Base-by-base conservation (phyloP, 2,888 invertebrate genomes). In the Thumatha senex region DNA sequence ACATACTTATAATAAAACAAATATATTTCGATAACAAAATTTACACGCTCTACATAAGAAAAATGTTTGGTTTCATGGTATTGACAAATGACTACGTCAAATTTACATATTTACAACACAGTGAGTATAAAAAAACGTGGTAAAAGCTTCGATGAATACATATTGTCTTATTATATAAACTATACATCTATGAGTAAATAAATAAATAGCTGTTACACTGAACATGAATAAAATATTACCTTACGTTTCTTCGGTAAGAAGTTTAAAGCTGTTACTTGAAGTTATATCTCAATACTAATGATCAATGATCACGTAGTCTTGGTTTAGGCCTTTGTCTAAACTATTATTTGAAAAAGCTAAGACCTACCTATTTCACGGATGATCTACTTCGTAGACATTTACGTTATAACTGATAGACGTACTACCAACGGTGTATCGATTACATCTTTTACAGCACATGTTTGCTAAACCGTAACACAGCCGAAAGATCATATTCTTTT, bases 101-200 rank as follows among this genome's bases (percentile, higher is more conserved):
- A 89, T 90, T 88, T 91, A 90, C 90, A 91, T 91, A 91, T 91
- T 84, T 91, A 91, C 91, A 91, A 91, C 91, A 91, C 63, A 63
- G 69, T 74, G 76, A 82, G 72, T 51, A 49, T 61, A 84, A 85
- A 76, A 76, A 71, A 82, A 82, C 84, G 73, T 84, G 83, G 84
- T 86, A 86, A 83, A 84, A 82, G 78, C 77, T 78, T 82, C 71
- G 69, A 76, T 78, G 68, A 76, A 70, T 70, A 61, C 52, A 68
- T 64, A 55, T 12, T 35, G 30, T 55, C 63, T 55, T 57, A 69
- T 29, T 24, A 53, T 44, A 50, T 7, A 39, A 58, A 48, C 53
- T 53, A 65, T 51, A 58, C 33, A 13, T 69, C 74, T 82, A 84
- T 71, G 75, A 79, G 74, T 83, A 79, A 81, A 81, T 82, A 82